Evolutionary conservation across 2,888 invertebrate species (phyloP).

Genomic region (Thalpophila matura): DNA sequence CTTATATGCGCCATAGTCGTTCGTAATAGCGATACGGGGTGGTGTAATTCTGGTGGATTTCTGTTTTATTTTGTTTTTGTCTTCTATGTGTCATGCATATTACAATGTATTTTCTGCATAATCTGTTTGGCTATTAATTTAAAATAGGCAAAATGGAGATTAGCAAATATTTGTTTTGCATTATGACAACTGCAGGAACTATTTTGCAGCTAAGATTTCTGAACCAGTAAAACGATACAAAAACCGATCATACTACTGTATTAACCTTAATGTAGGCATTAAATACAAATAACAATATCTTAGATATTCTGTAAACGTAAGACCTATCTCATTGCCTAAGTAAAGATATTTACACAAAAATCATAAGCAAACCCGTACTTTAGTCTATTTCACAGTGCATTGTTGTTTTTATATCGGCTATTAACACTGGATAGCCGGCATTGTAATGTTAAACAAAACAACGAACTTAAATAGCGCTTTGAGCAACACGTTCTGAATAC

Average conservation of each 20-base stretch:
- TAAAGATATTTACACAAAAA: slow-evolving; percentile 15
- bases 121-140: background rate
- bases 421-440: slow-evolving; percentile 24
- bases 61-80: background rate
- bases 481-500: slow-evolving; percentile 44
- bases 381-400: slow-evolving; percentile 38
- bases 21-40: slow-evolving; percentile 5
- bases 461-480: slow-evolving; percentile 24
- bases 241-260: background rate
- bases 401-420: slow-evolving; percentile 29
- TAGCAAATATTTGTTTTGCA: too few relatives aligned
- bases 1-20: slow-evolving; percentile 16
- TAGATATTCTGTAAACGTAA: background rate
- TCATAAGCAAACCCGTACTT: slow-evolving; percentile 14
- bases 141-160: background rate
- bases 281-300: too few relatives aligned
- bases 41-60: background rate
- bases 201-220: too few relatives aligned
- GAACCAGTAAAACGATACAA: too few relatives aligned
- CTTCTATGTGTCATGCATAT: background rate
- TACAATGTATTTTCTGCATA: background rate
- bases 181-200: too few relatives aligned
- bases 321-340: background rate
- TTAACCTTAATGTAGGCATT: too few relatives aligned
- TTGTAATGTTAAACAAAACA: slow-evolving; percentile 36